Base-by-base conservation (phyloP, 1,140 invertebrate genomes). In the Ceratitis capitata region DNA sequence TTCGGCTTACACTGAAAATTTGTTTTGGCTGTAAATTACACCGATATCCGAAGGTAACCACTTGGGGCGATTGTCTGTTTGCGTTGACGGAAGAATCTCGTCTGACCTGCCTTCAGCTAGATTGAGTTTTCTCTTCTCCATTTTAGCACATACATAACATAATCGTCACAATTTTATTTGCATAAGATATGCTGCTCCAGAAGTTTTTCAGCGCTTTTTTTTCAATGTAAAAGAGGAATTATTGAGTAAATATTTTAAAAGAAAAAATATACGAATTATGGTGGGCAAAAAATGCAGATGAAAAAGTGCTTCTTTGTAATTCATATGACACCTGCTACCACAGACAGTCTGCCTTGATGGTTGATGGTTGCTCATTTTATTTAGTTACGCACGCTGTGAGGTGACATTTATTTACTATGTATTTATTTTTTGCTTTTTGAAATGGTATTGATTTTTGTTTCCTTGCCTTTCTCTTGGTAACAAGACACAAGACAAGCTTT, bases 341-440 rank as follows among this genome's bases (percentile, higher is more conserved):
- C 39, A 0, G 51, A 5, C 19, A 19, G 23, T n/a, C n/a, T n/a
- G n/a, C n/a, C n/a, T n/a, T n/a, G n/a, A n/a, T n/a, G n/a, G n/a
- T n/a, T 56, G 39, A 69, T n/a, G 61, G 61, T 19, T 69, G 61
- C 16, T 69, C 61, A 69, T 69, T 69, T 69, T 69, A 69, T 69
- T 35, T 69, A 69, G 39, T 69, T 69, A 35, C 61, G 61, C 32
- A 0, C 61, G 32, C 32, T 69, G 29, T 35, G 61, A 29, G 39
- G 61, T 64, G 32, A 3, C 16, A 16, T 56, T 56, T 56, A n/a
- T 23, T 47, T 47, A 5, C 45, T 47, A 6, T 47, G 5, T 47
- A 12, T 58, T n/a, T 69, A 19, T 69, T 35, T 16, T n/a, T n/a
- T n/a, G n/a, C n/a, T n/a, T n/a, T n/a, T n/a, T n/a, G n/a, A n/a